Evolutionary conservation across 1,140 invertebrate genomes (phyloP).

Genomic region (Heliothis subflexa): DNA sequence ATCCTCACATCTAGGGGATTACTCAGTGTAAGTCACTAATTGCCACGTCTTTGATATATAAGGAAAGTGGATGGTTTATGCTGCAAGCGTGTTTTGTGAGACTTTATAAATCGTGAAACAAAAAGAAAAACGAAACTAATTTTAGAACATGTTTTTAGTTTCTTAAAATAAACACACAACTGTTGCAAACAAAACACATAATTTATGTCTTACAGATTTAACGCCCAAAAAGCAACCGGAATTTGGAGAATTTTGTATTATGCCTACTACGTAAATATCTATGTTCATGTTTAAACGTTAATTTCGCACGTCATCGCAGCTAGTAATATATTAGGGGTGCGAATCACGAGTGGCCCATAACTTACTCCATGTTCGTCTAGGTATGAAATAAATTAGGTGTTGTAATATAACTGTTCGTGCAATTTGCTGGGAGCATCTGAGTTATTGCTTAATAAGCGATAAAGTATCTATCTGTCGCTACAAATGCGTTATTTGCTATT

Average conservation of each 20-base stretch:
- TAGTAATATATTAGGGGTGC: slow-evolving; percentile 26
- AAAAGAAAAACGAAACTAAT: slow-evolving; percentile 9
- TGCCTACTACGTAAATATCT: neutral
- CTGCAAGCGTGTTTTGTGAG: neutral
- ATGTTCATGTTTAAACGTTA: slow-evolving; percentile 7
- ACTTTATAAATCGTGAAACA: neutral
- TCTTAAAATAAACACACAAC: too few relatives aligned
- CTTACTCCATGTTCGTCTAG: slow-evolving; percentile 12
- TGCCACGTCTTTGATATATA: slow-evolving; percentile 31
- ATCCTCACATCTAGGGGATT: slow-evolving; percentile 61
- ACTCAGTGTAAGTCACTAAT: slow-evolving; percentile 48
- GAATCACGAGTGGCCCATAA: slow-evolving; percentile 5
- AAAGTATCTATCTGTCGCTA: slow-evolving; percentile 7
- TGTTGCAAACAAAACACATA: too few relatives aligned
- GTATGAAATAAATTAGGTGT: slow-evolving; percentile 18
- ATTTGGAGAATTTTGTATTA: neutral
- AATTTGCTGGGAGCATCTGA: slow-evolving; percentile 20
- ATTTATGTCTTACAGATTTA: too few relatives aligned
- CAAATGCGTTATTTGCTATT: slow-evolving; percentile 11
- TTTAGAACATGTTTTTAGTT: neutral
- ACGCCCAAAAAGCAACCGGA: neutral
- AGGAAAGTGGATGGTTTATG: slow-evolving; percentile 2
- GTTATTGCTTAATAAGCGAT: slow-evolving; percentile 18
- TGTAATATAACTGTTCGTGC: slow-evolving; percentile 3
- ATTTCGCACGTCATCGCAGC: slow-evolving; percentile 6